phyloP scores from a whole-genome alignment of 2,888 invertebrate genomes.

The Deilephila porcellus region DNA sequence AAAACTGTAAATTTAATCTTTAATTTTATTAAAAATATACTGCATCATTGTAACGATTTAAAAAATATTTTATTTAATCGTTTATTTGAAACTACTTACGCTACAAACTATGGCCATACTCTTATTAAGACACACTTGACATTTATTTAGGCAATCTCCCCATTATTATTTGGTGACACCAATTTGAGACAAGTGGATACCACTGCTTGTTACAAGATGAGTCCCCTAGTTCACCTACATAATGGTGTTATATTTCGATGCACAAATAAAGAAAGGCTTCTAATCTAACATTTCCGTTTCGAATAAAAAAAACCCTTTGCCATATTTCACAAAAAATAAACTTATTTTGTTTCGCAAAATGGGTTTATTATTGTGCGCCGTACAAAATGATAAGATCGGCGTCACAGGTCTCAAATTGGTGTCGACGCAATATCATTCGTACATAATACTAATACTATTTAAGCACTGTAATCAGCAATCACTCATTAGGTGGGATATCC shows the following conservation, averaged over 20 bases:
- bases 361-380: too few species aligned
- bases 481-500: constrained; percentile 30
- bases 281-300: too few species aligned
- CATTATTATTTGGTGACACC: constrained; percentile 1
- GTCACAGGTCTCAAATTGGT: constrained; percentile 10
- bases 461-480: constrained; percentile 2
- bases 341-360: too few species aligned
- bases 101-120: constrained; percentile 18
- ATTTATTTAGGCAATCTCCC: constrained; percentile 11
- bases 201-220: not conserved
- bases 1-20: constrained; percentile 4
- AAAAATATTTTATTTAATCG: not conserved
- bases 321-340: too few species aligned
- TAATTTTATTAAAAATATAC: constrained; percentile 20
- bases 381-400: too few species aligned
- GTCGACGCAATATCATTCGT: constrained; percentile 2
- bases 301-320: too few species aligned
- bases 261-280: too few species aligned
- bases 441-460: constrained; percentile 2
- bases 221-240: too few species aligned
- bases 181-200: not conserved
- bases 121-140: constrained; percentile 12
- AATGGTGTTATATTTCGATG: too few species aligned
- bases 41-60: not conserved
- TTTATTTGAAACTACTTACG: not conserved